These are phyloP conservation scores for Ahaetulla prasina DNA, from an alignment of 2,113 vertebrate genomes.

Conservation along the genomic window DNA sequence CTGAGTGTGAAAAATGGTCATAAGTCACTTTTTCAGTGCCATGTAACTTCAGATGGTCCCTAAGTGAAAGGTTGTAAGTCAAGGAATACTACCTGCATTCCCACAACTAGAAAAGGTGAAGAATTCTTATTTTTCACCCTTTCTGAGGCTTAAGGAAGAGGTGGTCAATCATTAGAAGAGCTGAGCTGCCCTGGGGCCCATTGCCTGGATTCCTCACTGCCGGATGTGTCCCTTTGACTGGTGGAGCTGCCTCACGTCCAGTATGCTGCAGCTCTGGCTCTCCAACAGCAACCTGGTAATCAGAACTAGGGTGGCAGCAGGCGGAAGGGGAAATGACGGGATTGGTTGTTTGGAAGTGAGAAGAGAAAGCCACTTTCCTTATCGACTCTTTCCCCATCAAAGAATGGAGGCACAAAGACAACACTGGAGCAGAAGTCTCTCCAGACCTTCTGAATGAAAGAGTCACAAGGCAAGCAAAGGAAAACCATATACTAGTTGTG, in stretches of 20 bases:
- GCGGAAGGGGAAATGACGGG: neutral
- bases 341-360: neutral
- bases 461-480: neutral
- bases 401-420: neutral
- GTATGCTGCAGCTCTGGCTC: neutral
- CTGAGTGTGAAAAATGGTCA: neutral
- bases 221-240: neutral
- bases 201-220: neutral
- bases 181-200: neutral
- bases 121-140: neutral
- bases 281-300: neutral
- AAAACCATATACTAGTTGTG: neutral
- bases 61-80: neutral
- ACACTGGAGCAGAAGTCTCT: neutral
- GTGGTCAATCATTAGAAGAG: neutral
- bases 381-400: neutral
- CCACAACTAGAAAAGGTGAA: neutral
- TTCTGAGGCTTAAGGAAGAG: neutral
- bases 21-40: neutral
- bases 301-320: accelerated
- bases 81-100: neutral
- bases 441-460: neutral
- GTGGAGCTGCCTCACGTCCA: neutral
- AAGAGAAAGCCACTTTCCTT: neutral
- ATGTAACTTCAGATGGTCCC: neutral